These are phyloP conservation scores for Oncopeltus fasciatus DNA, from an alignment of 1,140 invertebrate species.

Conservation along the genomic window DNA sequence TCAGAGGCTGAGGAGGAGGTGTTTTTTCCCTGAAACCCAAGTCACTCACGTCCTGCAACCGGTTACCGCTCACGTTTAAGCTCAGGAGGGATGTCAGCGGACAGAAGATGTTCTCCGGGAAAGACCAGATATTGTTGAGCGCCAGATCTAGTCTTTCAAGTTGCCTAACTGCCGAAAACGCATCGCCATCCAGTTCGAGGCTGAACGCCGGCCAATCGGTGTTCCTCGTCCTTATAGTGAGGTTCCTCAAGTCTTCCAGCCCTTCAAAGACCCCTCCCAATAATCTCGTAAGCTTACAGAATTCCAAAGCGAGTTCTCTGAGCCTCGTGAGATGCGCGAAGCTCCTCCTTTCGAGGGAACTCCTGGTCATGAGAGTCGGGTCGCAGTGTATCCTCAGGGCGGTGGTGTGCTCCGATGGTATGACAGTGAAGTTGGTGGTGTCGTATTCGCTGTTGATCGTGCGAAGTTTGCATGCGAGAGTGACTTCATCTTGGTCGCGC, in stretches of 20 bases:
- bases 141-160: slow-evolving; percentile 72
- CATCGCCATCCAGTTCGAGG: slow-evolving; percentile 57
- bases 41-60: slow-evolving; percentile 67
- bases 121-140: slow-evolving; percentile 74
- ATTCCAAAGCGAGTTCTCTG: slow-evolving; percentile 60
- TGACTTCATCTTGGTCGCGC: slow-evolving; percentile 43
- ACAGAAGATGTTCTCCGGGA: slow-evolving; percentile 74
- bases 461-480: slow-evolving; percentile 59
- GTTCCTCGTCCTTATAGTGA: slow-evolving; percentile 66
- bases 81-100: slow-evolving; percentile 57
- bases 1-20: slow-evolving; percentile 29
- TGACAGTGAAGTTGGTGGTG: slow-evolving; percentile 73
- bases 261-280: slow-evolving; percentile 56
- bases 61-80: slow-evolving; percentile 70
- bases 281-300: slow-evolving; percentile 70
- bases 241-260: slow-evolving; percentile 56
- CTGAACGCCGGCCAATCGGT: slow-evolving; percentile 60
- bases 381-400: slow-evolving; percentile 64
- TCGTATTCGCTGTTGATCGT: slow-evolving; percentile 69
- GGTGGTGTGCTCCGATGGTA: slow-evolving; percentile 68
- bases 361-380: slow-evolving; percentile 53
- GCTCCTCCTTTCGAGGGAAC: slow-evolving; percentile 55
- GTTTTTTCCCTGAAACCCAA: slow-evolving; percentile 49
- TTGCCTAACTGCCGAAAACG: slow-evolving; percentile 52
- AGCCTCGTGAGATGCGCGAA: slow-evolving; percentile 65